Conservation (phyloP, 2,113 vertebrate species). For the Scartelaos histophorus region DNA sequence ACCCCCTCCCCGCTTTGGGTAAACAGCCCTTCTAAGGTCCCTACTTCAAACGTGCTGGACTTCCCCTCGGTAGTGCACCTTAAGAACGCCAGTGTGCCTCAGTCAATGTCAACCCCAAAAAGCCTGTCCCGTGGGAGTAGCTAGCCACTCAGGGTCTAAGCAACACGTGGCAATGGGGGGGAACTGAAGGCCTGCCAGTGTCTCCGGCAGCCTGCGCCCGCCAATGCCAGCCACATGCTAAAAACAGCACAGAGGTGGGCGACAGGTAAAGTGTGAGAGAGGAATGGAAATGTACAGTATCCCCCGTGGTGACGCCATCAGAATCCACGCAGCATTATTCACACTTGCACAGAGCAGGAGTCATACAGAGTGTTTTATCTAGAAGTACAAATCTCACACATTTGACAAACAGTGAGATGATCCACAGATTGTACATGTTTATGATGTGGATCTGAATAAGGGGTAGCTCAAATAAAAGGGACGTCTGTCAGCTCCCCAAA, state of each 20-base stretch:
- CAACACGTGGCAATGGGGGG: conserved; percentile 51
- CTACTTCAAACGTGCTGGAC: conserved; percentile 77
- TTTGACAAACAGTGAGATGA: not conserved
- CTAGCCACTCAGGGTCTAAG: conserved; percentile 16
- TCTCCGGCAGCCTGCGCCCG: conserved; percentile 24
- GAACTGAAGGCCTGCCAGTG: conserved; percentile 41
- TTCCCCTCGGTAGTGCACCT: conserved; percentile 68
- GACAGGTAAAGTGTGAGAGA: conserved; percentile 38
- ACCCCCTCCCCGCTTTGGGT: conserved; percentile 39
- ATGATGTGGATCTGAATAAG: no score
- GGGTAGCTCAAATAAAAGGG: no score
- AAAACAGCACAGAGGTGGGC: conserved; percentile 54
- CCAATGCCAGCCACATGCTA: conserved; percentile 46
- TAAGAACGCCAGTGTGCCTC: conserved; percentile 69
- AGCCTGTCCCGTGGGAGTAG: conserved; percentile 44
- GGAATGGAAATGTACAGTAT: conserved; percentile 63
- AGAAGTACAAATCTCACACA: not conserved
- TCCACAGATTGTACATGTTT: no score
- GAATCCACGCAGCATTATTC: not conserved
- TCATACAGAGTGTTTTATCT: not conserved
- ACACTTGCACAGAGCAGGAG: not conserved
- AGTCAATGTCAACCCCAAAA: conserved; percentile 27
- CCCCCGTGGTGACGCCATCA: conserved; percentile 23
- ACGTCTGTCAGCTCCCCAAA: no score
- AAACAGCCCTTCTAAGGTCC: conserved; percentile 75